Evolutionary conservation across 2,797 vertebrate species (phyloP).

Genomic region (Halcyon smyrnensis): DNA sequence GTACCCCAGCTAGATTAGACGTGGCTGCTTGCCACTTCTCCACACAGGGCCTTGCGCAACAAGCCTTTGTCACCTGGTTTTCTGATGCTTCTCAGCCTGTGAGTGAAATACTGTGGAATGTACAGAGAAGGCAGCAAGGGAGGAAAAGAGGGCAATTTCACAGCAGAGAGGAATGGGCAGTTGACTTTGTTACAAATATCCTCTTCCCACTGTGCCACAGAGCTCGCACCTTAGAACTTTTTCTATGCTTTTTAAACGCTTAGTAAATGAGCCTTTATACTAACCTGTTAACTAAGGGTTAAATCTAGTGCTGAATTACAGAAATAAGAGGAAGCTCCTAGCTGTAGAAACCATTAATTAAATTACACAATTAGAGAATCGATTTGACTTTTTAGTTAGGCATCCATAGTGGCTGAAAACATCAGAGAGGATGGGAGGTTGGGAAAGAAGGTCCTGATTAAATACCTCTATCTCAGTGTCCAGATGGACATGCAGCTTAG

Average conservation of each 20-base stretch:
- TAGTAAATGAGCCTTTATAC: background rate
- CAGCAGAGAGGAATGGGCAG: background rate
- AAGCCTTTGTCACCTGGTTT: background rate
- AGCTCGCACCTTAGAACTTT: background rate
- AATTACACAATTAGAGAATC: constrained; percentile 21
- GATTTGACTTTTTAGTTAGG: background rate
- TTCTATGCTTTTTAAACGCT: fast-evolving
- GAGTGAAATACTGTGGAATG: fast-evolving
- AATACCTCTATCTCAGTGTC: constrained; percentile 43
- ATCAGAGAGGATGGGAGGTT: background rate
- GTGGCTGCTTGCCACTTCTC: background rate
- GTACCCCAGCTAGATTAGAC: background rate
- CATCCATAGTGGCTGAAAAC: background rate
- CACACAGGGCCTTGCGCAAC: background rate
- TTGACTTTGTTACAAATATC: background rate
- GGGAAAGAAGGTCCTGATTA: background rate
- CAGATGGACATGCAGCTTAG: constrained; percentile 48
- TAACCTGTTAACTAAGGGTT: background rate
- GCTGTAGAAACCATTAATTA: background rate
- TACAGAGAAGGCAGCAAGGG: background rate
- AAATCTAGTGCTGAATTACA: background rate
- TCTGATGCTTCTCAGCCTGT: background rate
- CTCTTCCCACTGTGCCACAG: background rate
- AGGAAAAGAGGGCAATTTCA: background rate
- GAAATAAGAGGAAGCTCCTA: background rate